Evolutionary conservation across 2,113 vertebrate genomes (phyloP).

Genomic region (Noctilio leporinus): DNA sequence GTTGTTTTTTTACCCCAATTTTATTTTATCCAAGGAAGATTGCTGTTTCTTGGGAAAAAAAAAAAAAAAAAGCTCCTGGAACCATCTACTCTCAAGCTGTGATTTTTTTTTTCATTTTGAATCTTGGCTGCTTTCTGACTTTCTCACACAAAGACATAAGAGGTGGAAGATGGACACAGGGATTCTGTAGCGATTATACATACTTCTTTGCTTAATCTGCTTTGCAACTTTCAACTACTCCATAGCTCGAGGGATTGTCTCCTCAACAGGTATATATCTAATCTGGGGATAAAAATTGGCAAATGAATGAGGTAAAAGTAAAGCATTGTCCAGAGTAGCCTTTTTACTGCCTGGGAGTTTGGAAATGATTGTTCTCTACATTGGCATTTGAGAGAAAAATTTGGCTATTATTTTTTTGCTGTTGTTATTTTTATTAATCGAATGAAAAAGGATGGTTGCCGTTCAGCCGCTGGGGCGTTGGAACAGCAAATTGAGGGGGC

Average conservation of each 20-base stretch:
- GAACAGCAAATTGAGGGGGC: conserved; percentile 35
- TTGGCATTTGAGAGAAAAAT: conserved; percentile 61
- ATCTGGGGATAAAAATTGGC: conserved; percentile 43
- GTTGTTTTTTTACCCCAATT: conserved; percentile 13
- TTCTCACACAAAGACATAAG: background rate
- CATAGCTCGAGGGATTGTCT: background rate
- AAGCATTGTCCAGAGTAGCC: conserved; percentile 41
- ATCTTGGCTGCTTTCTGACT: conserved; percentile 40
- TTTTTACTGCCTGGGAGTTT: conserved; percentile 38
- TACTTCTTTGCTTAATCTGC: conserved; percentile 56
- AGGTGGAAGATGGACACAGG: background rate
- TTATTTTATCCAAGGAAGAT: background rate
- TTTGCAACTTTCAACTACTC: conserved; percentile 27
- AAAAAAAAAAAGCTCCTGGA: background rate
- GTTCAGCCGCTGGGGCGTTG: conserved; percentile 29
- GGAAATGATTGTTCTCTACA: conserved; percentile 51
- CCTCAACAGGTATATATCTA: conserved; percentile 11
- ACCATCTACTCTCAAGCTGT: background rate
- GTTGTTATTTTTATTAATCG: conserved; percentile 69
- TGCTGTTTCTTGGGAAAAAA: background rate
- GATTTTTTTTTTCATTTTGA: background rate
- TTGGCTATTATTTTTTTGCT: conserved; percentile 52
- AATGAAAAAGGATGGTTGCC: conserved; percentile 58
- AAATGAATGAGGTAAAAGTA: conserved; percentile 66
- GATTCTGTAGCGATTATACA: conserved; percentile 6